Evolutionary conservation across 1,140 invertebrate genomes (phyloP).

Genomic region (Nomia melanderi): DNA sequence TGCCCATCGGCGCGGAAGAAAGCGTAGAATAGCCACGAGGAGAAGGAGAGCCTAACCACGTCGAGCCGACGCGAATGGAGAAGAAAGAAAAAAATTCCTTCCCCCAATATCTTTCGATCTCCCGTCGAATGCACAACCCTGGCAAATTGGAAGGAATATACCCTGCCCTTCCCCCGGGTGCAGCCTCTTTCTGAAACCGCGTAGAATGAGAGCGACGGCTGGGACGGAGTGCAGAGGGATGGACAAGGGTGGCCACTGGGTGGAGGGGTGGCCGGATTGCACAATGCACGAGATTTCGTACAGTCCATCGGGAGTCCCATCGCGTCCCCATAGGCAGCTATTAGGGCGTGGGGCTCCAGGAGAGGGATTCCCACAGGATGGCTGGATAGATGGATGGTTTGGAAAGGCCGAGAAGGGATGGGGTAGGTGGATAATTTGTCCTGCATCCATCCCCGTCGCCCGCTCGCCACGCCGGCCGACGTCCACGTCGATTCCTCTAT

Average conservation of each 20-base stretch:
- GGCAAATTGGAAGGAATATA: conserved; percentile 66
- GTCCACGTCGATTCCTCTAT: conserved; percentile 20
- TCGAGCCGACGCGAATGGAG: background rate
- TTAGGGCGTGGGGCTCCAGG: conserved; percentile 64
- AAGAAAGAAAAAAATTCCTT: conserved; percentile 48
- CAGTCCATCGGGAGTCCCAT: conserved; percentile 71
- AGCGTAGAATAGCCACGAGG: conserved; percentile 32
- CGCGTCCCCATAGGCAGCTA: conserved; percentile 69
- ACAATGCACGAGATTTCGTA: conserved; percentile 75
- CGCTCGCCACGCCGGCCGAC: background rate
- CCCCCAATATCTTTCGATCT: conserved; percentile 62
- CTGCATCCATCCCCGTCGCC: conserved; percentile 53
- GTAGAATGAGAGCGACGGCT: conserved; percentile 2
- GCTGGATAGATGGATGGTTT: conserved; percentile 50
- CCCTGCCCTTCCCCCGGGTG: conserved; percentile 16
- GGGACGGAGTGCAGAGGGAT: conserved; percentile 21
- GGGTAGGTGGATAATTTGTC: conserved; percentile 76
- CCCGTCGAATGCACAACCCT: conserved; percentile 64
- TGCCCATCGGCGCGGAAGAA: conserved; percentile 15
- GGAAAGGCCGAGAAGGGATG: conserved; percentile 57
- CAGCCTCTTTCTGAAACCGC: background rate
- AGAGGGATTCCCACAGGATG: conserved; percentile 50
- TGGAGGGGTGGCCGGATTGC: conserved; percentile 45
- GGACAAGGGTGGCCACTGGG: conserved; percentile 27
- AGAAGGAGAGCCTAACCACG: too few relatives aligned